Evolutionary conservation across 2,113 vertebrate species (phyloP).

Genomic region (Clarias batrachus): DNA sequence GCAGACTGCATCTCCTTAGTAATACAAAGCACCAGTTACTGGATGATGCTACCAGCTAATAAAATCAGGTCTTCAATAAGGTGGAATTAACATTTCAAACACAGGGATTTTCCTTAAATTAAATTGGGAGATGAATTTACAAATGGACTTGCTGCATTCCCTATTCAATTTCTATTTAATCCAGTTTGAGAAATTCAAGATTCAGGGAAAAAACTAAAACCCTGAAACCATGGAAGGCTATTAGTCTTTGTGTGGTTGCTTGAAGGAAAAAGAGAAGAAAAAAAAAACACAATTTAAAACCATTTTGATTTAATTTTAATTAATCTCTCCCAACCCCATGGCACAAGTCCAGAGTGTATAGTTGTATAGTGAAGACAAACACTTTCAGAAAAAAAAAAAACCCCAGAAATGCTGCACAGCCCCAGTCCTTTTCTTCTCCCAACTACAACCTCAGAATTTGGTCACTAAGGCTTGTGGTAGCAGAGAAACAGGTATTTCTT

Average conservation of each 20-base stretch:
- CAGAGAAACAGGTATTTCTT: not conserved
- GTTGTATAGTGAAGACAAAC: constrained; percentile 10
- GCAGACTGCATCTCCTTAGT: too few species aligned
- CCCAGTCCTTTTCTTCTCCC: not conserved
- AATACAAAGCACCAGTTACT: not conserved
- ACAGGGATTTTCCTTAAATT: not conserved
- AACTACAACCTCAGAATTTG: not conserved
- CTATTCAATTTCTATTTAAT: not conserved
- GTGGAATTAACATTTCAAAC: not conserved
- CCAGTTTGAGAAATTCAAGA: not conserved
- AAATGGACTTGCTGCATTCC: not conserved
- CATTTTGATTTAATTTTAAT: constrained; percentile 32
- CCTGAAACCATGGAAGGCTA: not conserved
- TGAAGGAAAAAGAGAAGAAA: not conserved
- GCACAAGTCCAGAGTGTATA: constrained; percentile 23
- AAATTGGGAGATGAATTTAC: not conserved
- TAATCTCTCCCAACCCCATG: constrained; percentile 10
- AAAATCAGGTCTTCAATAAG: not conserved
- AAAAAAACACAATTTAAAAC: constrained; percentile 20
- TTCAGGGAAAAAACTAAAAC: not conserved
- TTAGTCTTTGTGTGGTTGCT: not conserved
- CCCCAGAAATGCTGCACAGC: constrained; percentile 3
- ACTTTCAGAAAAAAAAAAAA: not conserved
- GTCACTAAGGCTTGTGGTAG: not conserved
- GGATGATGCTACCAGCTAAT: not conserved